phyloP scores from a whole-genome alignment of 2,797 vertebrate genomes.

The Choloepus didactylus region DNA sequence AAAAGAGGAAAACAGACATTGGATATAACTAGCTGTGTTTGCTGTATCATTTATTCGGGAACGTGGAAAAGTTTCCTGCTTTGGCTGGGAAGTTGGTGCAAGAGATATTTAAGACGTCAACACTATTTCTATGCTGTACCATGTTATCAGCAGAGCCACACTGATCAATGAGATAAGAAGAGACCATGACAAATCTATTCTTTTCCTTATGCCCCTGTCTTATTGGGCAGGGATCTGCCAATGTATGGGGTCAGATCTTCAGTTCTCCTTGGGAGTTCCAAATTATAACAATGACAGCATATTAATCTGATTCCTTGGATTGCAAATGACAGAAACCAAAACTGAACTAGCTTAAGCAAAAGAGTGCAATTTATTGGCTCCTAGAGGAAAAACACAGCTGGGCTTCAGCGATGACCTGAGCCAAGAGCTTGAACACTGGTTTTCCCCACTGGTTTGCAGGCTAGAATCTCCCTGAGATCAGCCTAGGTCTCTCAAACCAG shows the following conservation, averaged over 20 bases:
- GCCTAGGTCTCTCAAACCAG: too few species aligned
- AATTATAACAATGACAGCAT: neutral
- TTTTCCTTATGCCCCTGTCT: neutral
- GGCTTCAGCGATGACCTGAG: too few species aligned
- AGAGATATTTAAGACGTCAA: neutral
- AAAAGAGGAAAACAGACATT: neutral
- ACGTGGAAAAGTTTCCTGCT: neutral
- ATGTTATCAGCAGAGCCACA: neutral
- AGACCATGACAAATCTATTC: neutral
- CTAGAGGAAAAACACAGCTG: too few species aligned
- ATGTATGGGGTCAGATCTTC: too few species aligned
- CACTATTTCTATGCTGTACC: neutral
- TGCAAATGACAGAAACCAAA: neutral
- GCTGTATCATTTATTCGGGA: neutral
- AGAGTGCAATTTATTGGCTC: too few species aligned
- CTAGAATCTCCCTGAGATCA: too few species aligned
- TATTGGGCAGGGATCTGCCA: neutral
- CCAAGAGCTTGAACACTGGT: too few species aligned
- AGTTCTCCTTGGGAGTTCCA: neutral
- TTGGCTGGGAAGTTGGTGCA: neutral
- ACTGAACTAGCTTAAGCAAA: neutral
- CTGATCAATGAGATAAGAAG: neutral
- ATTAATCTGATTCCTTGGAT: neutral
- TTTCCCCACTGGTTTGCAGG: too few species aligned
- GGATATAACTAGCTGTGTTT: neutral